Evolutionary conservation across 2,888 invertebrate genomes (phyloP).

Genomic region (Noctua comes): DNA sequence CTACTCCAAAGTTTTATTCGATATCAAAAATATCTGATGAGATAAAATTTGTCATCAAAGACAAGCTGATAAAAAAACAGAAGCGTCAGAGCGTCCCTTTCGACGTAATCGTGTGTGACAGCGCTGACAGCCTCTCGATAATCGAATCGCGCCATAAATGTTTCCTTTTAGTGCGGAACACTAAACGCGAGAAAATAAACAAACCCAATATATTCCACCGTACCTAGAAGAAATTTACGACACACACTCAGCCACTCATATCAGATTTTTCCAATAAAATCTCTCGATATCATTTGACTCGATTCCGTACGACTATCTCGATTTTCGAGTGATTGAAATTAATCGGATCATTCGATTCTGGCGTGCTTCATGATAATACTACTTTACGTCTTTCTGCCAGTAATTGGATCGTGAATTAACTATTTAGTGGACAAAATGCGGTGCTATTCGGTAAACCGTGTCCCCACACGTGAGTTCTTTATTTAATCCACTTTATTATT

Average conservation of each 20-base stretch:
- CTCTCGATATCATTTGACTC: slow-evolving; percentile 36
- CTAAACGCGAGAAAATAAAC: slow-evolving; percentile 43
- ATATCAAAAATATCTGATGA: background rate
- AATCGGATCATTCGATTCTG: slow-evolving; percentile 34
- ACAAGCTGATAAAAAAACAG: background rate
- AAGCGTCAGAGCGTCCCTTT: background rate
- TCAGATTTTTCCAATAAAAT: slow-evolving; percentile 53
- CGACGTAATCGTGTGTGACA: slow-evolving; percentile 28
- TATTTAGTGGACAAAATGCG: slow-evolving; percentile 25
- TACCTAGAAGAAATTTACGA: slow-evolving; percentile 32
- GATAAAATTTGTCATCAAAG: background rate
- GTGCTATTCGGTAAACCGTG: slow-evolving; percentile 9
- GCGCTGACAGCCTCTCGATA: slow-evolving; percentile 39
- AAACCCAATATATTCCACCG: slow-evolving; percentile 10
- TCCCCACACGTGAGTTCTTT: slow-evolving; percentile 26
- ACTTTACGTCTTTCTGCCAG: slow-evolving; percentile 17
- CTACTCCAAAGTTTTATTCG: background rate
- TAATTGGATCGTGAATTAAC: slow-evolving; percentile 43
- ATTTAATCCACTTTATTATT: slow-evolving; percentile 19
- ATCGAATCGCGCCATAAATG: slow-evolving; percentile 49
- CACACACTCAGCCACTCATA: slow-evolving; percentile 15
- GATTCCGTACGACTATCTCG: slow-evolving; percentile 23
- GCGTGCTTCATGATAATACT: slow-evolving; percentile 23
- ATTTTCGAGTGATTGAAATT: slow-evolving; percentile 32
- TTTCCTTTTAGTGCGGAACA: slow-evolving; percentile 38